phyloP scores from a whole-genome alignment of 2,797 vertebrate species.

The Oreochromis mossambicus region DNA sequence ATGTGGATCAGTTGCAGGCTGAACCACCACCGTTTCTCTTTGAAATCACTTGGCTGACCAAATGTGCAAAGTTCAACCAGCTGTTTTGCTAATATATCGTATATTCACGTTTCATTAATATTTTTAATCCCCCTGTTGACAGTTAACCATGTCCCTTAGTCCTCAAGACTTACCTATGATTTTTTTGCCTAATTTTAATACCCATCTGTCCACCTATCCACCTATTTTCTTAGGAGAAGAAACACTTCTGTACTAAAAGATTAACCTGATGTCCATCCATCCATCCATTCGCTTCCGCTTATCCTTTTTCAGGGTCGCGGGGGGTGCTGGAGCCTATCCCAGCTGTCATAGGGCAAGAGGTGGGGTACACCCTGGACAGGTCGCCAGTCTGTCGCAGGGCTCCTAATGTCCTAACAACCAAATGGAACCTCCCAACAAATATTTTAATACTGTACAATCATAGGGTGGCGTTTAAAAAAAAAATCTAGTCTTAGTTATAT shows the following conservation, averaged over 20 bases:
- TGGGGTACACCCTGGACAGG: too few species aligned
- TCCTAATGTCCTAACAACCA: not conserved
- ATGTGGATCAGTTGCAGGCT: not conserved
- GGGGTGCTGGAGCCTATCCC: too few species aligned
- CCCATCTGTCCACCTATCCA: not conserved
- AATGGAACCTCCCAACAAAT: not conserved
- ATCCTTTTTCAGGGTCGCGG: too few species aligned
- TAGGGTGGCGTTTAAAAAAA: not conserved
- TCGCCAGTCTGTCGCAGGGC: too few species aligned
- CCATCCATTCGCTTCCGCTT: too few species aligned
- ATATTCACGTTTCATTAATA: not conserved
- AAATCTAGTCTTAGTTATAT: not conserved
- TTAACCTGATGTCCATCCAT: not conserved
- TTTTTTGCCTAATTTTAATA: not conserved
- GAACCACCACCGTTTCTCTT: not conserved
- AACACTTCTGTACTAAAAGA: not conserved
- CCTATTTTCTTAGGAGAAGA: not conserved
- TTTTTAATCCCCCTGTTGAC: not conserved
- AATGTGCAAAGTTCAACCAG: not conserved
- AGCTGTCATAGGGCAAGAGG: too few species aligned
- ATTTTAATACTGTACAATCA: not conserved
- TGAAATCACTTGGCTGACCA: not conserved
- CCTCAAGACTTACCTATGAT: not conserved
- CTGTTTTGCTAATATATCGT: not conserved
- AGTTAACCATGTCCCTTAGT: not conserved